Evolutionary conservation across 2,888 invertebrate species (phyloP), one percentile per base, ranked within the genome.

Genomic region (Scaptomyza reducta): DNA sequence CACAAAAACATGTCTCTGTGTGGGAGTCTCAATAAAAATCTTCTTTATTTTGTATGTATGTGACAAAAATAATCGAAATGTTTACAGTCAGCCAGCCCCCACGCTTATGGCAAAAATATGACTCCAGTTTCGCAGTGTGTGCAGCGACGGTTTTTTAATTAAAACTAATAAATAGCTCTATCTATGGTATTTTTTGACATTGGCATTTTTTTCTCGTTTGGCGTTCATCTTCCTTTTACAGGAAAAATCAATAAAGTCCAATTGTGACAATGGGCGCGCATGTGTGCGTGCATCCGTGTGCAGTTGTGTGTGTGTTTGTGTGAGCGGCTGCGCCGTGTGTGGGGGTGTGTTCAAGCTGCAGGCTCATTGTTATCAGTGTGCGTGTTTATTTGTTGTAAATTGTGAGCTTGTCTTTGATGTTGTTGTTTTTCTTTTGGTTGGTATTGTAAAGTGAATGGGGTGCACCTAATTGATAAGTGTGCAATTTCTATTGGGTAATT

Each of bases 231-330:
- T 84, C 82, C 85, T 81, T 82, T 57, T 70, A 70, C 75, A 84
- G 87, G 88, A 88, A 88, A 85, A 85, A 85, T 85, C 85, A 87
- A 85, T 85, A 85, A 88, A 79, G 49, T 74, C 73, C 76, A 78
- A 82, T 72, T 79, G 76, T 70, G 70, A 77, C 66, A 75, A 76
- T 68, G 76, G 73, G 67, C 67, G 78, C 77, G 58, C 57, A 70
- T 65, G 35, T 50, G 49, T 46, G 29, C 5, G 29, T 49, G 27
- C 27, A 7, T 27, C 7, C 27, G 7, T 27, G 27, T 27, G 27
- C 7, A 27, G 3, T 22, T 22, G 27, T 27, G 11, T 16, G 44
- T 53, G 44, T 49, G 49, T 16, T 55, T 46, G 50, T 54, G 54
- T 57, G 56, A 74, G 59, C 71, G 65, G 63, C 71, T 81, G 81